Evolutionary conservation across 2,113 vertebrate genomes (phyloP).

Genomic region (Amazona guildingii): DNA sequence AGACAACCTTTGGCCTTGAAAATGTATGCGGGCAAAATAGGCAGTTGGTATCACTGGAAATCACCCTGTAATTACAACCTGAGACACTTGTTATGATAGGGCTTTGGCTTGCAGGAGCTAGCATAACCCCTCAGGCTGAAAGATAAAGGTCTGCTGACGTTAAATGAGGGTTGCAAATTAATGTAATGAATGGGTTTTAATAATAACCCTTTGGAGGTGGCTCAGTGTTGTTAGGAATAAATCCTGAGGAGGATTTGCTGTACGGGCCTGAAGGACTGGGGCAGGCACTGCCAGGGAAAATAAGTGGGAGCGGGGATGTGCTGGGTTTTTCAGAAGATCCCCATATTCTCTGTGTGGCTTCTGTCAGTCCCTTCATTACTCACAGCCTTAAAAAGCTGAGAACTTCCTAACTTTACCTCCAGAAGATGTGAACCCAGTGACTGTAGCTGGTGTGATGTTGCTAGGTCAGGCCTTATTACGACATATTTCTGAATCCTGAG

Average conservation of each 20-base stretch:
- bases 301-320: not conserved
- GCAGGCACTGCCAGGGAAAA: not conserved
- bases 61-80: constrained; percentile 57
- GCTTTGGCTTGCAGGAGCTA: constrained; percentile 61
- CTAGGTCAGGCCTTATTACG: not conserved
- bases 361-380: not conserved
- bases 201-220: constrained; percentile 29
- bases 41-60: constrained; percentile 56
- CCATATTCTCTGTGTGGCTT: not conserved
- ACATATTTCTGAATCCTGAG: not conserved
- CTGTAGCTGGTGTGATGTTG: not conserved
- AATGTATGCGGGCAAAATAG: not conserved
- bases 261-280: not conserved
- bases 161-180: constrained; percentile 54
- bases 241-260: not conserved
- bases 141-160: constrained; percentile 67
- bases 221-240: not conserved
- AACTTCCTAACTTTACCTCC: not conserved
- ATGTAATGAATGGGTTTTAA: constrained; percentile 61
- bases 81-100: constrained; percentile 46
- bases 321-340: not conserved
- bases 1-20: constrained; percentile 55
- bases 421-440: not conserved
- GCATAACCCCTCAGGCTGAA: constrained; percentile 41
- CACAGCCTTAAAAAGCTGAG: not conserved